Evolutionary conservation across 2,888 invertebrate genomes (phyloP).

Genomic region (Melangyna quadrimaculata): DNA sequence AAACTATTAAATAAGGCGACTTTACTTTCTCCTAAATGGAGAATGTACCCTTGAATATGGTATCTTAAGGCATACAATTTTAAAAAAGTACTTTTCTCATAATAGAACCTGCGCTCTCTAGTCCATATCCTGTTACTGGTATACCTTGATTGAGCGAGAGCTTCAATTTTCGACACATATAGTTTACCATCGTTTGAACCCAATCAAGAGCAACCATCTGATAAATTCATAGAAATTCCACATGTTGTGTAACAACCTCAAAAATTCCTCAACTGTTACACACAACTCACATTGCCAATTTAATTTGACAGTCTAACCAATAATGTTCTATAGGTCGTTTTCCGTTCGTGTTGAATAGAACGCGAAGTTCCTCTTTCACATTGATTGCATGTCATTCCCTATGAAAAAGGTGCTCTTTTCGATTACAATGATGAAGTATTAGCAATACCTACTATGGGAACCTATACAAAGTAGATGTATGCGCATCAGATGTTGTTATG

Average conservation of each 20-base stretch:
- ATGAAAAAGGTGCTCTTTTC: conserved; percentile 52
- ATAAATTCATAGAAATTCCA: conserved; percentile 24
- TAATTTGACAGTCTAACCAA: conserved; percentile 43
- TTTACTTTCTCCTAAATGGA: too few relatives aligned
- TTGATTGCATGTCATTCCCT: conserved; percentile 63
- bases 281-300: conserved; percentile 46
- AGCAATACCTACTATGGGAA: conserved; percentile 11
- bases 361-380: not conserved
- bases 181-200: not conserved
- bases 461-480: not conserved
- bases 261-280: conserved; percentile 45
- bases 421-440: conserved; percentile 56
- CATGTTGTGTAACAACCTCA: conserved; percentile 17
- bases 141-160: not conserved
- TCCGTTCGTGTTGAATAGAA: not conserved
- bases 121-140: too few relatives aligned
- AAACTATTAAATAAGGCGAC: too few relatives aligned
- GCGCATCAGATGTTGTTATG: not conserved
- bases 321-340: not conserved
- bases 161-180: not conserved
- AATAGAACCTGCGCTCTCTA: not conserved
- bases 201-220: conserved; percentile 29
- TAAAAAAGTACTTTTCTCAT: too few relatives aligned
- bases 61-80: too few relatives aligned
- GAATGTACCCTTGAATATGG: too few relatives aligned